Evolutionary conservation across 2,888 invertebrate genomes (phyloP).

Genomic region (Lypha dubia): DNA sequence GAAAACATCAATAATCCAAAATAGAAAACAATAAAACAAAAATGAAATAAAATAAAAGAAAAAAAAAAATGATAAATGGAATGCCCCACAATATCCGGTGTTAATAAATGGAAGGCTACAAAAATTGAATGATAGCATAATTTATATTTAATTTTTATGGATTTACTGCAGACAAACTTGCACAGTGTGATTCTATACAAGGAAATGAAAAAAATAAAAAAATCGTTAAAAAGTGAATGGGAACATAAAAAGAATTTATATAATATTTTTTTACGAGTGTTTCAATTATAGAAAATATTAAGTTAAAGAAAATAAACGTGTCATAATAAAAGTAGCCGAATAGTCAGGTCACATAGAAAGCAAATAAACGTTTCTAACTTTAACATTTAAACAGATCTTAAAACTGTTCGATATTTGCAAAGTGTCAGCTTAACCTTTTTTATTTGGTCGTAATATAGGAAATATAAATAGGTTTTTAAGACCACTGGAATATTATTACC

Average conservation of each 20-base stretch:
- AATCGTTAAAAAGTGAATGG: background rate
- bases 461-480: too few species aligned
- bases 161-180: background rate
- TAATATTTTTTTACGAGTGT: background rate
- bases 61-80: constrained; percentile 6
- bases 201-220: background rate
- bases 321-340: background rate
- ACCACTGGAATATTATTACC: too few species aligned
- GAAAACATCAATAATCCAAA: background rate
- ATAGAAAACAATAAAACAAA: background rate
- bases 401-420: too few species aligned
- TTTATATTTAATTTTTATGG: constrained; percentile 45
- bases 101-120: background rate
- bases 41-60: background rate
- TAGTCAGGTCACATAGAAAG: too few species aligned
- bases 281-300: background rate
- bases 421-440: too few species aligned
- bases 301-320: background rate
- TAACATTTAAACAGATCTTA: too few species aligned
- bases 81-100: background rate
- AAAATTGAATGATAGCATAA: constrained; percentile 52
- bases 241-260: background rate
- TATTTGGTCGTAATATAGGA: too few species aligned
- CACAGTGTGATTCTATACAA: constrained; percentile 16
- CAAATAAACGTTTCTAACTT: too few species aligned